Base-by-base conservation (phyloP, 1,140 invertebrate genomes). In the Cephus cinctus region DNA sequence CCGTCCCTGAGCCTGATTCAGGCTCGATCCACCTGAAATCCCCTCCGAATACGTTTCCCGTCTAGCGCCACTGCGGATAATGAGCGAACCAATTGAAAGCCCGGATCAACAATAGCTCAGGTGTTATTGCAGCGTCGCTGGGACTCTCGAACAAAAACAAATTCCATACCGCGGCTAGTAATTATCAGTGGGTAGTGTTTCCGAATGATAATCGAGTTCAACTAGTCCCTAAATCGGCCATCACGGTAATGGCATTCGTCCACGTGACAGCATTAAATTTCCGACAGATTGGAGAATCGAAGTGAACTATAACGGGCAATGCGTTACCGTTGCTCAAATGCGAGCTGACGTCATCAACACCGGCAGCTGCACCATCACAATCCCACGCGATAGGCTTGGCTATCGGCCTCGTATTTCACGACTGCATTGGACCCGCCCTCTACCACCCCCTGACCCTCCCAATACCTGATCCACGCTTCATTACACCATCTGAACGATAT, bases 381-480 rank as follows among this genome's bases (percentile, higher is more conserved):
- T 52, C 43, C 34, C 45, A 38, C 36, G 5, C 30, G 4, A n/a
- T n/a, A n/a, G n/a, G n/a, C n/a, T n/a, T n/a, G 14, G 22, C 16
- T 11, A 12, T 36, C 30, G n/a, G 8, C 36, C 18, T 14, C 1
- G 32, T 47, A 30, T 35, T 52, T 43, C 25, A 19, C 43, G 35
- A 32, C 31, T 31, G 20, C 16, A 45, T 9, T 12, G 3, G 34
- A 43, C 36, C 51, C 45, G 35, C 47, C 52, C 25, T n/a, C n/a
- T n/a, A n/a, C n/a, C n/a, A n/a, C n/a, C n/a, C n/a, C n/a, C n/a
- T n/a, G n/a, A n/a, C n/a, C n/a, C n/a, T n/a, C 48, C 44, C 57
- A 56, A 57, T 69, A 65, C 69, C 54, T n/a, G 58, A 56, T 58
- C 40, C 52, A 55, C 52, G 57, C 63, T 69, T 65, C 58, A 69